Evolutionary conservation across 2,113 vertebrate species (phyloP), one percentile per base, ranked within the genome.

Genomic region (Phainopepla nitens): DNA sequence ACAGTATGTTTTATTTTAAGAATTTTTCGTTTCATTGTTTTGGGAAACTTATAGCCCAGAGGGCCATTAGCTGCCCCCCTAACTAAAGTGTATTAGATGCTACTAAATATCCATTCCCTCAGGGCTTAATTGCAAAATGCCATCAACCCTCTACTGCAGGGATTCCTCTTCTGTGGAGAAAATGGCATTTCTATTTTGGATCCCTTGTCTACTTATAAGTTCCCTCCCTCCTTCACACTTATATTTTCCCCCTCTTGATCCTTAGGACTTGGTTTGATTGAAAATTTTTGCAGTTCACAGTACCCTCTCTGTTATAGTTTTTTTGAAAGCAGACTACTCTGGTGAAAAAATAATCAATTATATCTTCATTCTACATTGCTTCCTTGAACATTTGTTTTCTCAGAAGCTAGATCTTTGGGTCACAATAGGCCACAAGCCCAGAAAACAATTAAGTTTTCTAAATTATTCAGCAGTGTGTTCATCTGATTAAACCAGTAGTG

Each of bases 401-500:
- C 64, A 92, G 93, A 96, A 87, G 57, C 22, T 58, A 84, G 45
- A 79, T 90, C 80, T 87, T 88, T 31, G 51, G 45, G 76, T 87
- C 22, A 87, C 5, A 28, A 61, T 71, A 93, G 58, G 75, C 68
- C 56, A 86, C 56, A 93, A 94, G 72, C 39, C 75, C 70, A 95
- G 78, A 88, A 92, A 91, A 95, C 13, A 89, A 94, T 90, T 72
- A 77, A 13, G 25, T 92, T 86, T 94, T 82, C 84, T 92, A 86
- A 97, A 89, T 85, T 76, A 89, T 90, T 89, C 93, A 84, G 25
- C 62, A 18, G 44, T 82, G 41, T 71, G 33, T 33, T 94, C 69
- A 85, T 97, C 66, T 97, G 89, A 93, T 96, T 95, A 96, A 97
- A 90, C 13, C 35, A 84, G 47, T 50, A 61, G 27, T 61, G 11